A percentile compares a stretch with the other conserved stretches of the same genome.
These are phyloP conservation scores for Eurytoma adleriae DNA, from an alignment of 2,888 invertebrate genomes.

Conservation along the genomic window DNA sequence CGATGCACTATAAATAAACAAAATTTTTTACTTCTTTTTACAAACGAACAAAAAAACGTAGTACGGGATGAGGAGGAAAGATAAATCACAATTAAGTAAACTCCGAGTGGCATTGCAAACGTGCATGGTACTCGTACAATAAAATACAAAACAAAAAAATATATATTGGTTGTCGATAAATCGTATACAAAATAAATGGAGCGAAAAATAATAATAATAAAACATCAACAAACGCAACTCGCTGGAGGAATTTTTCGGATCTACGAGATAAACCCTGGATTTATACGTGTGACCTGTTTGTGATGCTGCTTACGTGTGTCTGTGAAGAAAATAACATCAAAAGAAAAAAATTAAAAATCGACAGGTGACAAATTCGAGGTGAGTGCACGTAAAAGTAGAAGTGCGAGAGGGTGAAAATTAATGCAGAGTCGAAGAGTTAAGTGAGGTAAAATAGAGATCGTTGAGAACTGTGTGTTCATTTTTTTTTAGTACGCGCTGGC, in stretches of 20 bases:
- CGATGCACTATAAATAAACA: not conserved
- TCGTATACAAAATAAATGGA: not conserved
- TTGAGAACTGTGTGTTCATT: not conserved
- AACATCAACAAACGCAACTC: slow-evolving; percentile 42
- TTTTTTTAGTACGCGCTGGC: slow-evolving; percentile 12
- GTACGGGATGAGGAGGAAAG: not conserved
- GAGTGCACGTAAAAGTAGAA: not conserved
- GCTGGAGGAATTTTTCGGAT: slow-evolving; percentile 31
- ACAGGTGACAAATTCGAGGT: not conserved
- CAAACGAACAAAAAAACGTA: not conserved
- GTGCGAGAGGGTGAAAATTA: slow-evolving; percentile 5
- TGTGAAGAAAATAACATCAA: slow-evolving; percentile 66
- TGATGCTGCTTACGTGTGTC: slow-evolving; percentile 64
- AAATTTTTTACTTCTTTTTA: not conserved
- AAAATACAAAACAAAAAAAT: not conserved
- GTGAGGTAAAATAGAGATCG: not conserved
- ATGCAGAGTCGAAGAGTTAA: not conserved
- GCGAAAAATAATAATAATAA: slow-evolving; percentile 25
- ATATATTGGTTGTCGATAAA: too few relatives aligned
- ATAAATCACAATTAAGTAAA: slow-evolving; percentile 7
- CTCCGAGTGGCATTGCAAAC: not conserved
- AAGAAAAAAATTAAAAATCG: slow-evolving; percentile 39
- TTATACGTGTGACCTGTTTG: slow-evolving; percentile 58
- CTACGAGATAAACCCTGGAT: slow-evolving; percentile 29
- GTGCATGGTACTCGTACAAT: slow-evolving; percentile 9